Evolutionary conservation across 2,113 vertebrate genomes (phyloP).

Genomic region (Ptyas mucosa): DNA sequence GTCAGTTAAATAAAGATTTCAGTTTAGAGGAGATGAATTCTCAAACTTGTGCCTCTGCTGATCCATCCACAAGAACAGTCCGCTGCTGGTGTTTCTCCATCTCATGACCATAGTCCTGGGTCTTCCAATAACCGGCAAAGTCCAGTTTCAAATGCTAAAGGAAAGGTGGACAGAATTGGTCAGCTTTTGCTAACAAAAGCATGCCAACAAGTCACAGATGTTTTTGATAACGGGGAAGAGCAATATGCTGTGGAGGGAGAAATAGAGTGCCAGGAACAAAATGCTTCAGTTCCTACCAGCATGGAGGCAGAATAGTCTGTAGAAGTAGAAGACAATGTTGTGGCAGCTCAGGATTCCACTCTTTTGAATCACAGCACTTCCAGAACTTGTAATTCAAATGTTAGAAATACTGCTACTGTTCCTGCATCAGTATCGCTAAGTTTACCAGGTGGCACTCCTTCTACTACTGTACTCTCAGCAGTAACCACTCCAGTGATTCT

Average conservation of each 20-base stretch:
- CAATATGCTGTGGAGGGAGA: constrained; percentile 71
- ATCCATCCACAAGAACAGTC: constrained; percentile 73
- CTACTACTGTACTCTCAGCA: constrained; percentile 28
- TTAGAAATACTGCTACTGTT: constrained; percentile 28
- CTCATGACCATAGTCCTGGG: constrained; percentile 81
- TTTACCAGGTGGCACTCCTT: constrained; percentile 53
- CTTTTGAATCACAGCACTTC: constrained; percentile 68
- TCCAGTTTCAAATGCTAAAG: constrained; percentile 77
- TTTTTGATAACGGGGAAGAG: constrained; percentile 75
- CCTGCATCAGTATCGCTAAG: constrained; percentile 54
- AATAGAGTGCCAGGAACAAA: constrained; percentile 64
- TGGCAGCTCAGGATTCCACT: constrained; percentile 49
- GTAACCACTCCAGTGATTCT: constrained; percentile 50
- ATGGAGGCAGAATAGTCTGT: constrained; percentile 64
- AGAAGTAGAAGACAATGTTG: constrained; percentile 66
- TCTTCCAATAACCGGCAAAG: constrained; percentile 76
- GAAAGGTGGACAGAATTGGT: constrained; percentile 77
- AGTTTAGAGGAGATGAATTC: constrained; percentile 65
- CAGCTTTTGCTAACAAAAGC: constrained; percentile 76
- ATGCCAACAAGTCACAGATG: constrained; percentile 71
- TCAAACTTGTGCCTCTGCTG: constrained; percentile 47
- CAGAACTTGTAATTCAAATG: constrained; percentile 20
- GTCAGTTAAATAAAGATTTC: constrained; percentile 74
- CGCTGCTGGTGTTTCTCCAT: constrained; percentile 72
- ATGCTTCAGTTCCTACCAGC: constrained; percentile 48